These are phyloP conservation scores for Lordiphosa stackelbergi DNA, from an alignment of 1,140 invertebrate species.

Conservation along the genomic window DNA sequence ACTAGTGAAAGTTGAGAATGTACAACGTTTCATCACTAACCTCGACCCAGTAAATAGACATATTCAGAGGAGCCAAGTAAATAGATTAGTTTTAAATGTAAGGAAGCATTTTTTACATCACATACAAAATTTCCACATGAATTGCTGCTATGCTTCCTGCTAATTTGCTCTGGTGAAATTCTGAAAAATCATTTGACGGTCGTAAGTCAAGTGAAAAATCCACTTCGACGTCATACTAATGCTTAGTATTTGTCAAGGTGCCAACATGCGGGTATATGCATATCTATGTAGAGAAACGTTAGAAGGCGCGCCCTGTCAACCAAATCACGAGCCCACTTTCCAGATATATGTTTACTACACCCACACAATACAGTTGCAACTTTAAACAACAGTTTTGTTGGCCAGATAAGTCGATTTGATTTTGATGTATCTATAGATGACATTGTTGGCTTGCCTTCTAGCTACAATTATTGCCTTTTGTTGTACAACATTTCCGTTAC, in stretches of 20 bases:
- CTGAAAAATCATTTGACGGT: conserved; percentile 14
- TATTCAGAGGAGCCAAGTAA: no score
- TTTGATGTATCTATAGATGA: conserved; percentile 21
- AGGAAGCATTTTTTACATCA: neutral
- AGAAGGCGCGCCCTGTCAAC: conserved; percentile 37
- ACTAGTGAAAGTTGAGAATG: conserved; percentile 22
- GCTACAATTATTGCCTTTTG: conserved; percentile 61
- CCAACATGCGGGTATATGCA: conserved; percentile 25
- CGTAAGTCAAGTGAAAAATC: conserved; percentile 8
- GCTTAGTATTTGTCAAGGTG: conserved; percentile 51
- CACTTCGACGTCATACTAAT: conserved; percentile 34
- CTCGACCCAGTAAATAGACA: conserved; percentile 23
- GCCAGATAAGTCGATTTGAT: conserved; percentile 15
- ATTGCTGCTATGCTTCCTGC: conserved; percentile 25
- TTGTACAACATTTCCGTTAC: conserved; percentile 59
- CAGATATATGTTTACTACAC: conserved; percentile 25
- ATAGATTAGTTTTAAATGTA: no score
- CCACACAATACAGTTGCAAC: conserved; percentile 14
- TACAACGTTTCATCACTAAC: conserved; percentile 19
- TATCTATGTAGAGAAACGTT: conserved; percentile 11
- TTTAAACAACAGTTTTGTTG: conserved; percentile 11
- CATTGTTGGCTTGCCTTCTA: conserved; percentile 58
- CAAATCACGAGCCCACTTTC: conserved; percentile 45
- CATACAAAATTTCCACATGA: conserved; percentile 26
- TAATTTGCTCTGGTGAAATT: conserved; percentile 24